Evolutionary conservation across 2,113 vertebrate genomes (phyloP).

Genomic region (Arizona elegans): DNA sequence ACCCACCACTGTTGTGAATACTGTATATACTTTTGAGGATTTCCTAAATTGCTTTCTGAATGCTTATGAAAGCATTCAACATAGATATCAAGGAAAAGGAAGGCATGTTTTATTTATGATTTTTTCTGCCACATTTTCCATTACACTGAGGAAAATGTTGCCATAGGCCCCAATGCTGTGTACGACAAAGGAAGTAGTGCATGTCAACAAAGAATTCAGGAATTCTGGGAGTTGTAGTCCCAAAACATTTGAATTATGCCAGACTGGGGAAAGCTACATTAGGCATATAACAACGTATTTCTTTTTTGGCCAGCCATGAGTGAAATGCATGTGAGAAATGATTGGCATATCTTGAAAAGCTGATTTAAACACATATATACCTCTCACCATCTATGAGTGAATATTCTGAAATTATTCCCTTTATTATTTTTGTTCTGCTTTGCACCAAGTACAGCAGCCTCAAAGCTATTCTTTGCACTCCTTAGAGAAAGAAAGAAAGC

Average conservation of each 20-base stretch:
- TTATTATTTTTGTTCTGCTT: not conserved
- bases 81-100: not conserved
- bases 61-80: not conserved
- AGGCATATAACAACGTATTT: not conserved
- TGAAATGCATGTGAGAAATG: not conserved
- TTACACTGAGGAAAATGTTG: not conserved
- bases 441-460: not conserved
- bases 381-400: not conserved
- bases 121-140: not conserved
- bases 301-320: not conserved
- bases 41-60: not conserved
- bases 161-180: not conserved
- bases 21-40: not conserved
- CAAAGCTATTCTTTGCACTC: not conserved
- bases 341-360: not conserved
- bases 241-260: not conserved
- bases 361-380: conserved; percentile 5
- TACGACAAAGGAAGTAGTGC: not conserved
- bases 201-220: not conserved
- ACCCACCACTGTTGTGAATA: not conserved
- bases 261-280: not conserved
- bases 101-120: not conserved
- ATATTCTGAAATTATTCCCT: not conserved
- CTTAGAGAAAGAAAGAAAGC: not conserved
- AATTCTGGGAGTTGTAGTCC: not conserved